Evolutionary conservation across 2,797 vertebrate genomes (phyloP), one percentile per base, ranked within the genome.

Genomic region (Microctenopoma lineatum): DNA sequence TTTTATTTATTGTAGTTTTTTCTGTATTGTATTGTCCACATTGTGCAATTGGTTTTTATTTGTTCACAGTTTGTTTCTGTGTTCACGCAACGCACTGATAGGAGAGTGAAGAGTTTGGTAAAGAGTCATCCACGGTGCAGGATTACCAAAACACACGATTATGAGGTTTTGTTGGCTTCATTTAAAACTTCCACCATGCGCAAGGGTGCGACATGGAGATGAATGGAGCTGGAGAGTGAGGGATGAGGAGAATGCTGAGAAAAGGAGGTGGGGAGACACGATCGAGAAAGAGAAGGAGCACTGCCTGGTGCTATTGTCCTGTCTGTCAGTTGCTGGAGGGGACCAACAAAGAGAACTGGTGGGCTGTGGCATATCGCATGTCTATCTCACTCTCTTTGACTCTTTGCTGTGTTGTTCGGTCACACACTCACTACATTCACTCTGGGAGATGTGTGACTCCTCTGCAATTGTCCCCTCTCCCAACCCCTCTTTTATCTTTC

Each of bases 301-400:
- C 50, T 88, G 85, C 81, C 84, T 81, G 70, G 84, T 84, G 85
- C 87, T 89, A 91, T 92, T 92, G 90, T 92, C 87, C 89, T 46
- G 74, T 90, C 89, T 91, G 91, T 92, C 89, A 92, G 79, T 88
- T 21, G 77, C 83, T 87, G 77, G 83, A 88, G 77, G 72, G 68
- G 55, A 42, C 55, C 85, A 89, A 92, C 90, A 92, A 91, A 92
- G 90, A 66, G 63, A 85, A 66, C 87, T 83, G 81, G 81, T 87
- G 87, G 84, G 77, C 84, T 87, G 84, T 83, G 80, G 76, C 53
- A 67, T 87, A 92, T 92, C 91, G 68, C 83, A 92, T 92, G 83
- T 90, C 90, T 65, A 76, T 66, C 85, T 86, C 71, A 62, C 79
- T 83, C 82, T 79, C 71, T 75, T 81, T 70, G 77, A 84, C 79